Base-by-base conservation (phyloP, 2,113 vertebrate species). In the Siniperca chuatsi region DNA sequence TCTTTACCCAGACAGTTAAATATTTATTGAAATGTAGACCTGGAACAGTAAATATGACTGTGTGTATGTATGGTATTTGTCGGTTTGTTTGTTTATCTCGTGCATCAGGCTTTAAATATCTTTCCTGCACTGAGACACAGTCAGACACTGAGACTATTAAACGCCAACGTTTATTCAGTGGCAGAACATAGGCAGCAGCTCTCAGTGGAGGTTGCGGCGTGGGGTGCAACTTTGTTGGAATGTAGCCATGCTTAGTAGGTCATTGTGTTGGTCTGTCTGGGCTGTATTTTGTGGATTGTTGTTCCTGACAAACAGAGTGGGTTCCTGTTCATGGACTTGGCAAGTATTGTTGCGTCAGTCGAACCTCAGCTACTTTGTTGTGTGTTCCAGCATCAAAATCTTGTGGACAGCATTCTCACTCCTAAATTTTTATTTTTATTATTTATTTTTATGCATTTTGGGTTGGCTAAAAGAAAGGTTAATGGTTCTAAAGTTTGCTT, bases 231-330 rank as follows among this genome's bases (percentile, higher is more conserved):
- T 82, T 74, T 81, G 78, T 48, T 93, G 92, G 91, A 87, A 42
- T 72, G 61, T 8, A 64, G 85, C 90, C 88, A 90, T 61, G 70
- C 50, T 79, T 46, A 68, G 42, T 68, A 35, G 80, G 84, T 90
- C 74, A 90, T 85, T 81, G 86, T 86, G 86, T 89, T 83, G 79
- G 44, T 71, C 71, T 67, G 89, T 91, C 90, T 92, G 88, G 78
- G 23, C 75, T 85, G 65, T 69, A 68, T 69, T 72, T 79, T 70
- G 54, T 83, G 33, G 52, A 66, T 78, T 80, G 44, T 82, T 89
- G 66, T 64, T 78, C n/a, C 77, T 74, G 74, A 46, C 62, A 35
- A 69, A 87, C 48, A 15, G 3, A 74, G 35, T 21, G n/a, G 40
- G 50, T 82, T 77, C 29, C 23, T 60, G 54, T 79, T 42, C 20